Percentiles rank a stretch among this genome's conserved stretches.
phyloP scores from a whole-genome alignment of 1,140 invertebrate genomes.

The Ctenoplectra terminalis region DNA sequence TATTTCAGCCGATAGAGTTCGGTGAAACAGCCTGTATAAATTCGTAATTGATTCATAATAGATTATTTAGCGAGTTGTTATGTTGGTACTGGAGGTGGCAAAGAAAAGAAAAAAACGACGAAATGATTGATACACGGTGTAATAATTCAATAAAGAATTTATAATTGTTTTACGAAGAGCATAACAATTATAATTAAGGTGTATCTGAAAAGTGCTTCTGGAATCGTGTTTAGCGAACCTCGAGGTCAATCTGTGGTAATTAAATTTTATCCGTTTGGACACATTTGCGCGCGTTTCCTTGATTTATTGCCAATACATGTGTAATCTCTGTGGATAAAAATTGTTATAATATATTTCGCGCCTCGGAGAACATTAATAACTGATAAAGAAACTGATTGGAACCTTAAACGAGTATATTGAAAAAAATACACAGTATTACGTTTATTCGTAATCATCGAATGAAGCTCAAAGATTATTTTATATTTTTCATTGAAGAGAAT shows the following conservation, averaged over 20 bases:
- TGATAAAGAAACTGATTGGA: background rate
- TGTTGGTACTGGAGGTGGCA: background rate
- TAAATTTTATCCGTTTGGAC: background rate
- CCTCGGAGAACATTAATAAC: background rate
- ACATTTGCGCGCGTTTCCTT: background rate
- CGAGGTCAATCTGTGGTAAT: background rate
- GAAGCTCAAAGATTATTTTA: too few relatives aligned
- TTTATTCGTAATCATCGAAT: too few relatives aligned
- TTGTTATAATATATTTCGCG: background rate
- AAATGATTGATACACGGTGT: background rate
- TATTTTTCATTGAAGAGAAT: too few relatives aligned
- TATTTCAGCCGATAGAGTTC: too few relatives aligned
- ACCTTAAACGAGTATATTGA: too few relatives aligned
- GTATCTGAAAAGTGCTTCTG: slow-evolving; percentile 4
- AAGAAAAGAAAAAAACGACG: background rate
- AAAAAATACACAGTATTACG: too few relatives aligned
- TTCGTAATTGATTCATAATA: too few relatives aligned
- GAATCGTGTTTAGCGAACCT: background rate
- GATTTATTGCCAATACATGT: background rate
- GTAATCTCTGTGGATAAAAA: too few relatives aligned
- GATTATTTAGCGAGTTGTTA: too few relatives aligned
- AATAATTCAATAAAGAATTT: background rate
- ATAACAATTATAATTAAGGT: background rate
- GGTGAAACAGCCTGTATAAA: too few relatives aligned
- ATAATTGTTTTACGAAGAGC: background rate